phyloP scores from a whole-genome alignment of 2,797 vertebrate species.

The Rhinogobio ventralis region DNA sequence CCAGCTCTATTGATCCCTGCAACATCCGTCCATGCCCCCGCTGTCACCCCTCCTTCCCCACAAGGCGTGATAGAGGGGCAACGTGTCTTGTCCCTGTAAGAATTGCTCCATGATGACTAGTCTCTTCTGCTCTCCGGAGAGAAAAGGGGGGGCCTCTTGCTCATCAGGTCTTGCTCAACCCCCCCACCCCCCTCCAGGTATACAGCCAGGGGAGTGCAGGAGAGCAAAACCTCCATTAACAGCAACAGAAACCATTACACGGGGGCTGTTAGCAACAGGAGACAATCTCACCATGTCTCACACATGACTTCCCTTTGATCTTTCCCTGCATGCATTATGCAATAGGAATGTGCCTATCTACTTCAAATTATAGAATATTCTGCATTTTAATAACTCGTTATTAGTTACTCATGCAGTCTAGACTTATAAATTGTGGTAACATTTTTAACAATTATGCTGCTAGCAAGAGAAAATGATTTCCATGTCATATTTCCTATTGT shows the following conservation, averaged over 20 bases:
- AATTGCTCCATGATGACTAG: constrained; percentile 63
- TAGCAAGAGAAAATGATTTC: constrained; percentile 28
- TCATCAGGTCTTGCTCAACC: constrained; percentile 43
- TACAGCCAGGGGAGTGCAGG: constrained; percentile 51
- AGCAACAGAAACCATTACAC: constrained; percentile 47
- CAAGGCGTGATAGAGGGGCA: constrained; percentile 58
- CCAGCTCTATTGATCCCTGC: constrained; percentile 74
- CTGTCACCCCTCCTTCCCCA: constrained; percentile 40
- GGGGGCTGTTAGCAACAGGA: constrained; percentile 55
- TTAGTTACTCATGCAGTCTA: constrained; percentile 27
- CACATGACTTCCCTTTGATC: constrained; percentile 50
- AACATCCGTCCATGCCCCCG: constrained; percentile 69
- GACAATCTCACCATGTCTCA: constrained; percentile 48
- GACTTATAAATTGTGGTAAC: constrained; percentile 47
- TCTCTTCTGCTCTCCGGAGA: constrained; percentile 56
- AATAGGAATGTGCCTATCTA: constrained; percentile 29
- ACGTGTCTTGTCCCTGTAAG: constrained; percentile 64
- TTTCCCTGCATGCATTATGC: constrained; percentile 42
- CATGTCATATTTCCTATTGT: constrained; percentile 28
- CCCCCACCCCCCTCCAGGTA: constrained; percentile 51
- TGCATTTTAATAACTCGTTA: constrained; percentile 45
- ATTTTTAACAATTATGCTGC: constrained; percentile 33
- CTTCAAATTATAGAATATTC: constrained; percentile 46
- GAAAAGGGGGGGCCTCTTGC: not conserved
- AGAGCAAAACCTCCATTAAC: constrained; percentile 61